Base-by-base conservation (phyloP, 2,113 vertebrate species). In the Hemiprocne comata region DNA sequence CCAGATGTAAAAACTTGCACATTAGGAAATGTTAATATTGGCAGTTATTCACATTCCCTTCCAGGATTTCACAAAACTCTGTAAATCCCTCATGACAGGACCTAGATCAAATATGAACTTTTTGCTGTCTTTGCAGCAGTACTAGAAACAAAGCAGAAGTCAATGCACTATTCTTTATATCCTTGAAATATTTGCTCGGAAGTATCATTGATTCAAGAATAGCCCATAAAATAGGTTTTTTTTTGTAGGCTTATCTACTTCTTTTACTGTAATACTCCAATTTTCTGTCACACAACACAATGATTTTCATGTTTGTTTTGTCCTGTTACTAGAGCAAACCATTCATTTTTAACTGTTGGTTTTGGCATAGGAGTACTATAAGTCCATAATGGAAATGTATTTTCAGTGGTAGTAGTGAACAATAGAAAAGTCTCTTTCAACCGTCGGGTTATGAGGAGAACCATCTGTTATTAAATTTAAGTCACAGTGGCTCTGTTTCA, bases 381-480 rank as follows among this genome's bases (percentile, higher is more conserved):
- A 75, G 88, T 95, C 93, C 89, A 90, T 89, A 92, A 96, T 81
- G 75, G 81, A 94, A 95, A 91, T 80, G 84, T 64, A 87, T 86
- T 96, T 96, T 96, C 95, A 92, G 95, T 42, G 24, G 86, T 66
- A 94, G 96, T 93, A 86, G 57, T 62, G 85, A 97, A 97, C 96
- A 97, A 96, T 87, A 96, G 95, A 90, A 93, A 94, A 95, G 66
- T 70, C 70, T 84, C 89, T 95, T 95, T 97, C 77, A 88, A 94
- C 82, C 92, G 61, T 46, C 0, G 33, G 50, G 73, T 92, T 94
- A 95, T 87, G 91, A 95, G 87, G 65, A 97, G 76, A 96, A 95
- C 65, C 94, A 95, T 84, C 87, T 96, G 93, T 89, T 97, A 97
- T 97, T 96, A 97, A 97, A 95, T 96, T 95, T 97, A 95, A 95